A percentile compares a stretch with the other conserved stretches of the same genome.
Evolutionary conservation across 2,888 invertebrate species (phyloP).

Genomic region (Drosophila lutescens): DNA sequence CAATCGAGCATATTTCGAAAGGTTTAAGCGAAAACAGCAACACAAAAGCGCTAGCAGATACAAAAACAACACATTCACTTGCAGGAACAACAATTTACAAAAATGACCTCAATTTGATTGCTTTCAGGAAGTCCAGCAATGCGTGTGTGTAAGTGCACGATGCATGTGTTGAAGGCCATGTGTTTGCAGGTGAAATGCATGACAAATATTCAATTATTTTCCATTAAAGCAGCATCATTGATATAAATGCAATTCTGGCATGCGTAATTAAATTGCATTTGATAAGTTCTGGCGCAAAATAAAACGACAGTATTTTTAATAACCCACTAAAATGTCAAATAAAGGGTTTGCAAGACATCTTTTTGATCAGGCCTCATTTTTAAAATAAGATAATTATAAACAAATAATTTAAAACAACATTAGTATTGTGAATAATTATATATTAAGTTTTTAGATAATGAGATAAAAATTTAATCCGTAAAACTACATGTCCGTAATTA

Average conservation of each 20-base stretch:
- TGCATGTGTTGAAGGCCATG: constrained; percentile 14
- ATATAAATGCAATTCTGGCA: constrained; percentile 66
- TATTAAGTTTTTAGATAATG: too few relatives aligned
- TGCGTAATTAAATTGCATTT: constrained; percentile 64
- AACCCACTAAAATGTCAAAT: not conserved
- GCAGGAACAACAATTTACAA: constrained; percentile 43
- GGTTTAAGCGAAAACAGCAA: constrained; percentile 15
- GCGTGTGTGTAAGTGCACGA: constrained; percentile 31
- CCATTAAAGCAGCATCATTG: constrained; percentile 67
- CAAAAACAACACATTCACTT: constrained; percentile 26
- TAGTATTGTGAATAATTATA: too few relatives aligned
- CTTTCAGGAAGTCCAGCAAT: constrained; percentile 45
- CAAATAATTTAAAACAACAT: too few relatives aligned
- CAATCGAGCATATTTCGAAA: constrained; percentile 36
- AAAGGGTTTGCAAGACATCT: too few relatives aligned
- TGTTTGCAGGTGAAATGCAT: constrained; percentile 31
- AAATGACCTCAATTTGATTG: constrained; percentile 60
- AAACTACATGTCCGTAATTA: not conserved
- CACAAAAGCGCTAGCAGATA: constrained; percentile 2
- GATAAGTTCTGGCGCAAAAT: constrained; percentile 47
- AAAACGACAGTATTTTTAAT: not conserved
- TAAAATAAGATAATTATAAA: too few relatives aligned
- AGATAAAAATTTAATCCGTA: too few relatives aligned
- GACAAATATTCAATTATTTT: constrained; percentile 70
- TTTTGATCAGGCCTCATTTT: too few relatives aligned